Evolutionary conservation across 1,140 invertebrate genomes (phyloP).

Genomic region (Formica exsecta): DNA sequence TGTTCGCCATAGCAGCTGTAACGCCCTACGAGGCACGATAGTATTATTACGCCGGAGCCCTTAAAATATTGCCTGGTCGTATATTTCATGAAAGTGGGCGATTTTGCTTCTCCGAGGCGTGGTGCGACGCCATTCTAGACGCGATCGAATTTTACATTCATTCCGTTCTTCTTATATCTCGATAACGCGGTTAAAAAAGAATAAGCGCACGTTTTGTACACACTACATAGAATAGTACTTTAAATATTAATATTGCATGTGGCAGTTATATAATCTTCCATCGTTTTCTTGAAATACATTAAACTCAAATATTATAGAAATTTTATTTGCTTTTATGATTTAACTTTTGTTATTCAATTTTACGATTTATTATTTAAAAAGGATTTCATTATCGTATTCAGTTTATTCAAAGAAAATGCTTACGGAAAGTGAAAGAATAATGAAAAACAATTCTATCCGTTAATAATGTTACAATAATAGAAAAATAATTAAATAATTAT

Average conservation of each 20-base stretch:
- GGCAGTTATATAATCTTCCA: neutral
- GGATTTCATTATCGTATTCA: neutral
- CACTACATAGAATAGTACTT: neutral
- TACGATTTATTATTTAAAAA: neutral
- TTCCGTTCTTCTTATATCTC: constrained; percentile 33
- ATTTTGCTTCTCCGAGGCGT: constrained; percentile 65
- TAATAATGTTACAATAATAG: neutral
- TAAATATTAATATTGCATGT: neutral
- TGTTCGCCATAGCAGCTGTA: constrained; percentile 72
- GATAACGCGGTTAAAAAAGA: constrained; percentile 39
- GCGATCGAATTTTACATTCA: constrained; percentile 66
- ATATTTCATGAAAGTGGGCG: constrained; percentile 73
- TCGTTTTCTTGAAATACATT: neutral
- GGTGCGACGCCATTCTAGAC: constrained; percentile 34
- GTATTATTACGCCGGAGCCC: constrained; percentile 73
- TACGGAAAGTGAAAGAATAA: neutral
- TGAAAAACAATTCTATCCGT: neutral
- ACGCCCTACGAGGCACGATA: constrained; percentile 67
- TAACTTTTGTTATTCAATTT: neutral
- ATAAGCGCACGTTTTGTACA: neutral
- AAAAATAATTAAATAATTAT: constrained; percentile 14
- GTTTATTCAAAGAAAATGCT: neutral
- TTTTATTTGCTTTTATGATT: neutral
- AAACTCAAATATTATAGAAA: neutral
- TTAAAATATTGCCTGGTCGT: constrained; percentile 75